Evolutionary conservation across 2,888 invertebrate species (phyloP).

Genomic region (Halictus quadricinctus): DNA sequence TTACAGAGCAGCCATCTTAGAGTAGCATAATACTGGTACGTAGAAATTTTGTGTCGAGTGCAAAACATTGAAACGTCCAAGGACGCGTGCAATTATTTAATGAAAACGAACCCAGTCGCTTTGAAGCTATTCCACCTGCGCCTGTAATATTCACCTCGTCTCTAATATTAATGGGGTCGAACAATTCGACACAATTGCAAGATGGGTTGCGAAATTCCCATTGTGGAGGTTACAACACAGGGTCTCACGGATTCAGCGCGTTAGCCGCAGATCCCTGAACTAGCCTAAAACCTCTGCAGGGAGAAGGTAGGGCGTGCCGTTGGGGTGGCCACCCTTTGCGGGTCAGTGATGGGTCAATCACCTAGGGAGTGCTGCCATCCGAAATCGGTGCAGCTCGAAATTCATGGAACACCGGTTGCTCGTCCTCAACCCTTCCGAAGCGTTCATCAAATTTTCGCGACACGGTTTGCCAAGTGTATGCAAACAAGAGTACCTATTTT

Average conservation of each 20-base stretch:
- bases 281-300: conserved; percentile 3
- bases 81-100: too few relatives aligned
- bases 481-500: neutral
- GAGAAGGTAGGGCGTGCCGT: conserved; percentile 2
- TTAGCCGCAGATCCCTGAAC: conserved; percentile 3
- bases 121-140: neutral
- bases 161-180: neutral
- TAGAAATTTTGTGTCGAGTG: too few relatives aligned
- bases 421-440: conserved; percentile 19
- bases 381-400: conserved; percentile 20
- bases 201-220: neutral
- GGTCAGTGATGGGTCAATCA: conserved; percentile 18
- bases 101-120: neutral
- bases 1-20: too few relatives aligned
- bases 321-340: neutral
- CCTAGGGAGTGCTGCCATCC: neutral
- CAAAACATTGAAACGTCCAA: too few relatives aligned
- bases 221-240: neutral
- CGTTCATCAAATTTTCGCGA: neutral
- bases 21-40: too few relatives aligned
- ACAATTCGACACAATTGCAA: neutral
- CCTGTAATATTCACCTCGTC: neutral
- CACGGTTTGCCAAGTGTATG: neutral
- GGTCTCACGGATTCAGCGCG: neutral
- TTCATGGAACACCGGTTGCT: conserved; percentile 51